A percentile compares a stretch with the other conserved stretches of the same genome.
These are phyloP conservation scores for Gallinago undulata DNA, from an alignment of 2,113 vertebrate species.

Conservation along the genomic window DNA sequence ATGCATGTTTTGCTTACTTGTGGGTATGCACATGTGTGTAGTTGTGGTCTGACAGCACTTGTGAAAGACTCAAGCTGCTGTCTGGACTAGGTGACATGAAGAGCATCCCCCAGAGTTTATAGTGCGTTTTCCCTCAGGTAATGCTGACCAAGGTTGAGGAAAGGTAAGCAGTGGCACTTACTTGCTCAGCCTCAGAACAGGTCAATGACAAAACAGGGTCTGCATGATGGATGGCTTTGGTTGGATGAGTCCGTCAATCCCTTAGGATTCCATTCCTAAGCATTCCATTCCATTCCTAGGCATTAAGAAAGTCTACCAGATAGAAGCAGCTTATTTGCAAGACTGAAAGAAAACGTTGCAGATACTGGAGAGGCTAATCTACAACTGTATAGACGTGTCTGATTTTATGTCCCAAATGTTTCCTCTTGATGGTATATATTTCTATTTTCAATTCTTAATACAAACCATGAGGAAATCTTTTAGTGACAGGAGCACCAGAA, in stretches of 20 bases:
- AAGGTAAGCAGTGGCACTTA: background rate
- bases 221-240: background rate
- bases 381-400: background rate
- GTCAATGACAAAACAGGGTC: background rate
- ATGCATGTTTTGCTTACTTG: background rate
- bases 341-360: background rate
- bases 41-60: background rate
- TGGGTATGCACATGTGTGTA: background rate
- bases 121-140: background rate
- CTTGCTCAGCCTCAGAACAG: background rate
- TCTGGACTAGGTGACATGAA: background rate
- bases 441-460: background rate
- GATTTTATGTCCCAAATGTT: background rate
- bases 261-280: too few relatives aligned
- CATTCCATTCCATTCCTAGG: too few relatives aligned
- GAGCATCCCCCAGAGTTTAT: fast-evolving
- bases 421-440: background rate
- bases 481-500: background rate
- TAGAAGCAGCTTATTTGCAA: background rate
- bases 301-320: background rate
- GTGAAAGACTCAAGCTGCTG: background rate
- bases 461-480: background rate
- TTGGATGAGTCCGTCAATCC: background rate
- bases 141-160: background rate
- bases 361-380: background rate